Conservation (phyloP, 2,888 invertebrate species). For the Clostera curtula region DNA sequence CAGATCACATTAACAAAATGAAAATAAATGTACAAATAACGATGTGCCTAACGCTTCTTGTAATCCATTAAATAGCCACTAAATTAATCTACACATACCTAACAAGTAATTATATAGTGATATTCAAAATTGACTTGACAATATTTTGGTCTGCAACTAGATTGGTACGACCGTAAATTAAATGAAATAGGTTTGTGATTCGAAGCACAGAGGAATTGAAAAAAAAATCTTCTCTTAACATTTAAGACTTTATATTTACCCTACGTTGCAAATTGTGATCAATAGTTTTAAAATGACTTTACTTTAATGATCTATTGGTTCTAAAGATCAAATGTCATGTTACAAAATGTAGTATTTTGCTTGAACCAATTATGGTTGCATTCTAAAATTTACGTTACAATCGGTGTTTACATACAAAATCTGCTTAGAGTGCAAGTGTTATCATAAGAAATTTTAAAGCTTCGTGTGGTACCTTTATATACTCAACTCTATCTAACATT, state of each 20-base stretch:
- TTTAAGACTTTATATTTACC: no score
- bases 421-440: conserved; percentile 71
- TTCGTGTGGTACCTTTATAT: conserved; percentile 70
- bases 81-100: conserved; percentile 52
- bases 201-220: conserved; percentile 17
- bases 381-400: conserved; percentile 36
- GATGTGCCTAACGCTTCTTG: conserved; percentile 36
- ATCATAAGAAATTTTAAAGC: conserved; percentile 75
- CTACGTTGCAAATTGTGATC: no score
- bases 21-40: conserved; percentile 44
- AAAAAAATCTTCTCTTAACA: conserved; percentile 2
- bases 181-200: conserved; percentile 18
- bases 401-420: conserved; percentile 54
- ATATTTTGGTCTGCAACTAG: conserved; percentile 58
- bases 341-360: no score
- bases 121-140: conserved; percentile 67
- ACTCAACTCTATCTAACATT: conserved; percentile 66
- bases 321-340: no score
- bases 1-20: conserved; percentile 73
- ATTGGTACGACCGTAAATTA: conserved; percentile 38
- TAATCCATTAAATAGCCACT: conserved; percentile 46
- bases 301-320: no score
- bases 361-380: no score
- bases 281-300: no score
- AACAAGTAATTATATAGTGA: conserved; percentile 49